Evolutionary conservation across 2,888 invertebrate genomes (phyloP), one percentile per base, ranked within the genome.

Genomic region (Chloroclystis v-ata): DNA sequence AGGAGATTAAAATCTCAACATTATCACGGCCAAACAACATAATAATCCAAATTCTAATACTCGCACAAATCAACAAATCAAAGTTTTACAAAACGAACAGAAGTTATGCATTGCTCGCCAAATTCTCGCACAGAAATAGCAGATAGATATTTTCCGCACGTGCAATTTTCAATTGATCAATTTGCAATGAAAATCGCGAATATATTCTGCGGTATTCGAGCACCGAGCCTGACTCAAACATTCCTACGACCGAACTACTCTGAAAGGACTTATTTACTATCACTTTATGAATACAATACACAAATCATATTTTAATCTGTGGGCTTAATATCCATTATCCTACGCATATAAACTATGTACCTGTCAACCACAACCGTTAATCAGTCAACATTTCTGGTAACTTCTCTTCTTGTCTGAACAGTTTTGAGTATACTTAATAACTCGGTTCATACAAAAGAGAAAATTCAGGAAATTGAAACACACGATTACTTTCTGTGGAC

Each of bases 181-280:
- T 63, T 65, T 65, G 58, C 61, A 61, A 60, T 61, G 60, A 60
- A 60, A 61, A 61, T 65, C 56, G 48, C 43, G 30, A 41, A 49
- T 51, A 43, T 52, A 45, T 56, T 48, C 38, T 24, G 56, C 46
- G 47, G 48, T 14, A 7, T 14, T 32, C 20, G 16, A 44, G 24
- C 30, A 30, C 28, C 43, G 50, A 46, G 47, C 29, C n/a, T 42
- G 29, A 30, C 29, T 26, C 43, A 35, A 39, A 9, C 26, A 8
- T 26, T 26, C 26, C n/a, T n/a, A n/a, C n/a, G n/a, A n/a, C n/a
- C n/a, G n/a, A n/a, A n/a, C n/a, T n/a, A n/a, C n/a, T n/a, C n/a
- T n/a, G n/a, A n/a, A n/a, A n/a, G n/a, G n/a, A n/a, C n/a, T n/a
- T n/a, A n/a, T n/a, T n/a, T n/a, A n/a, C n/a, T n/a, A n/a, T n/a